These are phyloP conservation scores for Cyanoderma ruficeps DNA, from an alignment of 2,113 vertebrate species.

Conservation along the genomic window DNA sequence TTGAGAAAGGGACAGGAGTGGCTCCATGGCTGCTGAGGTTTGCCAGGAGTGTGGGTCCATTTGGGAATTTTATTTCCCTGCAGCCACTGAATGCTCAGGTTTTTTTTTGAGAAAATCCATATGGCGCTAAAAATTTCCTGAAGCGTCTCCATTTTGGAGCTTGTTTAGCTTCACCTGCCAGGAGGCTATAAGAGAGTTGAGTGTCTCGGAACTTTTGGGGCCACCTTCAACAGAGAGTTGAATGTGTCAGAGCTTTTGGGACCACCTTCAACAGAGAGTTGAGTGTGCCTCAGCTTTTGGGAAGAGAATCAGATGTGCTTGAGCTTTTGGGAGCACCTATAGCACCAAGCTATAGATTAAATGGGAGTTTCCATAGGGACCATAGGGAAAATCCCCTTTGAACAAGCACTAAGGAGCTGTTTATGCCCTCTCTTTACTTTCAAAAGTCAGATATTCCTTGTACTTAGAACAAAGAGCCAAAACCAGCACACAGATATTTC, in stretches of 20 bases:
- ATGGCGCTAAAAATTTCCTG: not conserved
- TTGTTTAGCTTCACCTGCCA: not conserved
- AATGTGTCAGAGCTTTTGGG: not conserved
- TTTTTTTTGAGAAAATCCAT: not conserved
- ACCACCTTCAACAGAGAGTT: not conserved
- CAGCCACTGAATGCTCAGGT: not conserved
- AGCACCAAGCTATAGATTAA: not conserved
- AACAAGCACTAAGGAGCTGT: not conserved
- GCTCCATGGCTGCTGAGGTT: not conserved
- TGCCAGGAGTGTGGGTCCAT: not conserved
- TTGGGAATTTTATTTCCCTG: fast-evolving
- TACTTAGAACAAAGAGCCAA: not conserved
- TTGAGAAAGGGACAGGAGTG: not conserved
- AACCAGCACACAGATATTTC: not conserved
- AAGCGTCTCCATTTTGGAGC: not conserved
- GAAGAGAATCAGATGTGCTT: not conserved
- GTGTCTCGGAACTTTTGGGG: not conserved
- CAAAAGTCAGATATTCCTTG: not conserved
- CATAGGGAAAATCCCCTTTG: not conserved
- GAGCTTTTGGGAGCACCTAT: not conserved
- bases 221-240: not conserved
- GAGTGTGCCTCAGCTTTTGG: not conserved
- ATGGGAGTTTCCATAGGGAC: not conserved
- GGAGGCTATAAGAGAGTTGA: not conserved
- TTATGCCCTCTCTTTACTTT: not conserved